These are phyloP conservation scores for Sycophaga agraensis DNA, from an alignment of 1,140 invertebrate genomes.

Conservation along the genomic window DNA sequence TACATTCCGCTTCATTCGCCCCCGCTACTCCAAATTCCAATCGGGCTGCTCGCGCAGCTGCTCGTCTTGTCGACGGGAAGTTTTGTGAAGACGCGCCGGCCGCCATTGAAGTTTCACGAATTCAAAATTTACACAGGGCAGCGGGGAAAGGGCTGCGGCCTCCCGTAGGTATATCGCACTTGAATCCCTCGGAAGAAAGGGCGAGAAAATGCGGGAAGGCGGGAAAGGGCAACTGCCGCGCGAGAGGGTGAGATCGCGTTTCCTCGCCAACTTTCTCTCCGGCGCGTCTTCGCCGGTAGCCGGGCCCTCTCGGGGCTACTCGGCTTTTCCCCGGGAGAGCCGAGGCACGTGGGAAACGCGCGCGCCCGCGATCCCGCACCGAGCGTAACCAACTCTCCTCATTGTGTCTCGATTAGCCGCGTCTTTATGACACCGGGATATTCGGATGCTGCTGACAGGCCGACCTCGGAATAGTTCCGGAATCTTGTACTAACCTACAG, in stretches of 20 bases:
- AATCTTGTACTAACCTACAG: no score
- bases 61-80: no score
- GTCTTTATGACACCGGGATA: not conserved
- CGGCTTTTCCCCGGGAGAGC: not conserved
- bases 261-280: constrained; percentile 9
- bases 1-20: no score
- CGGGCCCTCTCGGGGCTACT: not conserved
- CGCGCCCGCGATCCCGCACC: not conserved
- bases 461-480: no score
- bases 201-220: not conserved
- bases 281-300: no score
- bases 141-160: not conserved
- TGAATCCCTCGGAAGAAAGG: constrained; percentile 5
- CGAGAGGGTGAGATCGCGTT: constrained; percentile 8
- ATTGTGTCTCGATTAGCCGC: constrained; percentile 13
- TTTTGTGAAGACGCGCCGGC: no score
- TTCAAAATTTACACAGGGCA: not conserved
- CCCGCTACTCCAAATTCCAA: no score
- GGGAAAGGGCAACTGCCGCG: not conserved
- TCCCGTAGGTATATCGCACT: constrained; percentile 9
- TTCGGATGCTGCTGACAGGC: no score
- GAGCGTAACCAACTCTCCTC: not conserved
- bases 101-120: constrained; percentile 8
- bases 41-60: no score
- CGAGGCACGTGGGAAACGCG: constrained; percentile 10